Percentiles rank a stretch among this genome's conserved stretches.
Evolutionary conservation across 1,140 invertebrate genomes (phyloP).

Genomic region (Helicoverpa zea): DNA sequence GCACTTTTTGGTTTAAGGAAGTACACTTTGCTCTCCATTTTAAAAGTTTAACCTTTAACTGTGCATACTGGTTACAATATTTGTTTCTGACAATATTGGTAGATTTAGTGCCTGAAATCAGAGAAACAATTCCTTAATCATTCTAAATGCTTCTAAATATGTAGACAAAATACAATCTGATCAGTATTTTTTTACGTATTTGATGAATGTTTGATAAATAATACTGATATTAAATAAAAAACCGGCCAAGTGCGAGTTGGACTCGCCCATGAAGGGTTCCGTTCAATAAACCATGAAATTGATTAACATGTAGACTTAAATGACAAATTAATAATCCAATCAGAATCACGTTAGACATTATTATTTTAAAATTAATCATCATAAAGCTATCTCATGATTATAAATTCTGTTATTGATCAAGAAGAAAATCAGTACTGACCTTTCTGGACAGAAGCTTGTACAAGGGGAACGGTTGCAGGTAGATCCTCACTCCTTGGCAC

Average conservation of each 20-base stretch:
- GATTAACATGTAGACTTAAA: not conserved
- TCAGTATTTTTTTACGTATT: not conserved
- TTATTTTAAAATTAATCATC: not conserved
- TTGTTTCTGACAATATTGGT: not conserved
- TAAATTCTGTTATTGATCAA: not conserved
- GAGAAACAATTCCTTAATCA: not conserved
- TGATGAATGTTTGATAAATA: not conserved
- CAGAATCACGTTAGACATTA: not conserved
- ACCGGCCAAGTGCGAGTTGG: too few species aligned
- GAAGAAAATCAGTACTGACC: not conserved
- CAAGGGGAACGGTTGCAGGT: not conserved
- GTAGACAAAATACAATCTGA: not conserved
- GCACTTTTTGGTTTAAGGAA: not conserved
- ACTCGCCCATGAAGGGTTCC: too few species aligned
- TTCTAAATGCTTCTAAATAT: not conserved
- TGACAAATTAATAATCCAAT: not conserved
- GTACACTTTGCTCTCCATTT: constrained; percentile 9
- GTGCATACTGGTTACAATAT: not conserved
- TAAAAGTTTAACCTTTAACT: not conserved
- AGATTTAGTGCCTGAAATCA: not conserved
- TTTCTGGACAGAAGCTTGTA: not conserved
- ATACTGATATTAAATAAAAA: not conserved
- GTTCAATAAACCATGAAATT: not conserved
- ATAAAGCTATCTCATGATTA: not conserved
- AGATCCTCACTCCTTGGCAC: not conserved